Evolutionary conservation across 2,888 invertebrate genomes (phyloP).

Genomic region (Eupithecia inturbata): DNA sequence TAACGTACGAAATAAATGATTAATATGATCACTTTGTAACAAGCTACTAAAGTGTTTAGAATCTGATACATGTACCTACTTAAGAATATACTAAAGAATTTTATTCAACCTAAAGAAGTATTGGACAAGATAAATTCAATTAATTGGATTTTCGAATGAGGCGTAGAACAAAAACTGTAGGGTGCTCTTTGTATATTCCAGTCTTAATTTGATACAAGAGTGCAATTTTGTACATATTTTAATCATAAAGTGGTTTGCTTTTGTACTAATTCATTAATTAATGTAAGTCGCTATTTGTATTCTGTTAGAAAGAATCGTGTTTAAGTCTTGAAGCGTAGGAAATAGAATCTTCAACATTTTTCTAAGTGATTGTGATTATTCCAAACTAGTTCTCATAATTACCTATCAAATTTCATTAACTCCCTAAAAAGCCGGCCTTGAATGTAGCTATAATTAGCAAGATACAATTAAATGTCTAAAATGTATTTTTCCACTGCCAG

Average conservation of each 20-base stretch:
- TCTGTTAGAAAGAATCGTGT: slow-evolving; percentile 50
- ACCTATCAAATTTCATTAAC: slow-evolving; percentile 22
- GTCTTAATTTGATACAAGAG: slow-evolving; percentile 51
- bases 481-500: slow-evolving; percentile 84
- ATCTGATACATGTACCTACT: not conserved
- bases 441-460: slow-evolving; percentile 51
- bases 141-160: slow-evolving; percentile 28
- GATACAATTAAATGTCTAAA: slow-evolving; percentile 50
- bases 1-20: too few species aligned
- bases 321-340: slow-evolving; percentile 41
- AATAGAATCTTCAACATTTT: slow-evolving; percentile 29
- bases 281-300: slow-evolving; percentile 40
- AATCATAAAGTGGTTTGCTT: slow-evolving; percentile 46
- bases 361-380: slow-evolving; percentile 16
- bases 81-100: not conserved
- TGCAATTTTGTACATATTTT: slow-evolving; percentile 62
- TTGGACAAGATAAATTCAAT: slow-evolving; percentile 11
- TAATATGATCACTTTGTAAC: not conserved
- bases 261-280: slow-evolving; percentile 41
- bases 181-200: slow-evolving; percentile 65
- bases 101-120: slow-evolving; percentile 1
- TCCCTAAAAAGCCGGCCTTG: slow-evolving; percentile 42
- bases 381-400: slow-evolving; percentile 17
- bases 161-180: slow-evolving; percentile 53
- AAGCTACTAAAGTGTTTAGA: not conserved